phyloP scores from a whole-genome alignment of 2,797 vertebrate species.

The Chaunax sp. region DNA sequence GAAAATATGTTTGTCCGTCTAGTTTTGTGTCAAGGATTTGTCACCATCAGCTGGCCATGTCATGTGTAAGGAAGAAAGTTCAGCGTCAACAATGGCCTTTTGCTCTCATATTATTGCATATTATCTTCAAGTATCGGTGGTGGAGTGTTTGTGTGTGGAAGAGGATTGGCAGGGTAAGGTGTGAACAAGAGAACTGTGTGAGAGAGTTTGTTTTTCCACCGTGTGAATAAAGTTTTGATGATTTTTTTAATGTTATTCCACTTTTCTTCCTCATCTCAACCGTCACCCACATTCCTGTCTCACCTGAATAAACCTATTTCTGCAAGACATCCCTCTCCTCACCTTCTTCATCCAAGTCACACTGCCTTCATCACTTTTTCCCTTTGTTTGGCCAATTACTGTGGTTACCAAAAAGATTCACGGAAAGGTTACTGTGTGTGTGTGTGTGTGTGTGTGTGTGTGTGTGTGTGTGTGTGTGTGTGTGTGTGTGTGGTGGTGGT shows the following conservation, averaged over 20 bases:
- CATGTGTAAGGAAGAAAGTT: conserved; percentile 19
- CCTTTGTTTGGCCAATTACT: conserved; percentile 51
- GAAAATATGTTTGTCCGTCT: conserved; percentile 45
- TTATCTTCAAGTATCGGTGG: background rate
- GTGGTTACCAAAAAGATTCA: conserved; percentile 59
- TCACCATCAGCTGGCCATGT: background rate
- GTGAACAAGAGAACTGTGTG: background rate
- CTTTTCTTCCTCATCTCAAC: conserved; percentile 3
- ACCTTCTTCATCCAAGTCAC: conserved; percentile 26
- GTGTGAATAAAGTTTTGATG: background rate
- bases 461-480: too few species aligned
- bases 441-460: conserved; percentile 7
- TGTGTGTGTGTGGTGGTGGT: too few species aligned
- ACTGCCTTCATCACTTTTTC: conserved; percentile 2
- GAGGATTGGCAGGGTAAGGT: background rate
- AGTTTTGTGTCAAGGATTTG: conserved; percentile 27
- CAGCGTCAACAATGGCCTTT: conserved; percentile 18
- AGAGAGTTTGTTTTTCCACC: background rate
- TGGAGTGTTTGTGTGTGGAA: background rate
- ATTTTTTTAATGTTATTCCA: conserved; percentile 8
- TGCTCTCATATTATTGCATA: background rate
- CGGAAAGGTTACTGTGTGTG: conserved; percentile 21
- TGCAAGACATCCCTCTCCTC: conserved; percentile 3
- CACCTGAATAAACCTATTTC: conserved; percentile 55
- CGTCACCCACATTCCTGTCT: conserved; percentile 16